Conservation (phyloP, 1,140 invertebrate species). For the Procambarus clarkii region DNA sequence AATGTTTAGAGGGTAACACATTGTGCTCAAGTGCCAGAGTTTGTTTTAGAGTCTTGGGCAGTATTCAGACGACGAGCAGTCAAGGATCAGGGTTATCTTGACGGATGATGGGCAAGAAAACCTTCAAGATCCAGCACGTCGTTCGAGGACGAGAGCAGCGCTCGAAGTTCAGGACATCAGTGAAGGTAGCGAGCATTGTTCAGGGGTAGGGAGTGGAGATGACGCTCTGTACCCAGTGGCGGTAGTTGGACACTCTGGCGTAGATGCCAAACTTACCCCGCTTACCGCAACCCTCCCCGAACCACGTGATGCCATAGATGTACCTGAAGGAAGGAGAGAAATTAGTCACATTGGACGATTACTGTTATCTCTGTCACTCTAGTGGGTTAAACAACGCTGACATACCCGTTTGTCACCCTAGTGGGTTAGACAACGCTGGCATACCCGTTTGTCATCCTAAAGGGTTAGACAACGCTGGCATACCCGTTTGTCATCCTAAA, state of each 20-base stretch:
- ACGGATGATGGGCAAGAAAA: not conserved
- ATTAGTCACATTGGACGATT: not conserved
- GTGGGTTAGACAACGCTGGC: no score
- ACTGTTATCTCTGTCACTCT: no score
- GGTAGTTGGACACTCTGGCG: constrained; percentile 89
- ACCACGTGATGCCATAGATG: constrained; percentile 94
- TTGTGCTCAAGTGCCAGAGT: not conserved
- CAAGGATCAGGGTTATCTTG: not conserved
- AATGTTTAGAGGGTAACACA: not conserved
- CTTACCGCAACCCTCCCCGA: constrained; percentile 94
- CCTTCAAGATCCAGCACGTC: not conserved
- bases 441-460: no score
- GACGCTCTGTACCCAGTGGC: constrained; percentile 87
- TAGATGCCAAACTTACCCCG: constrained; percentile 95
- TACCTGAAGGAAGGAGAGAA: constrained; percentile 79
- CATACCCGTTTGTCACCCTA: no score
- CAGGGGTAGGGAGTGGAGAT: constrained; percentile 74
- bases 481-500: no score
- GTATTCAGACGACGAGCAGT: not conserved
- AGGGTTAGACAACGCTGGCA: no score
- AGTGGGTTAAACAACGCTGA: no score
- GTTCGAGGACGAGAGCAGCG: not conserved
- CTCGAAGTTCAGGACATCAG: not conserved
- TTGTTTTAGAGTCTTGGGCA: not conserved
- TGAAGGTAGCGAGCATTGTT: not conserved